phyloP scores from a whole-genome alignment of 2,797 vertebrate genomes.

The Cichlasoma orientale region DNA sequence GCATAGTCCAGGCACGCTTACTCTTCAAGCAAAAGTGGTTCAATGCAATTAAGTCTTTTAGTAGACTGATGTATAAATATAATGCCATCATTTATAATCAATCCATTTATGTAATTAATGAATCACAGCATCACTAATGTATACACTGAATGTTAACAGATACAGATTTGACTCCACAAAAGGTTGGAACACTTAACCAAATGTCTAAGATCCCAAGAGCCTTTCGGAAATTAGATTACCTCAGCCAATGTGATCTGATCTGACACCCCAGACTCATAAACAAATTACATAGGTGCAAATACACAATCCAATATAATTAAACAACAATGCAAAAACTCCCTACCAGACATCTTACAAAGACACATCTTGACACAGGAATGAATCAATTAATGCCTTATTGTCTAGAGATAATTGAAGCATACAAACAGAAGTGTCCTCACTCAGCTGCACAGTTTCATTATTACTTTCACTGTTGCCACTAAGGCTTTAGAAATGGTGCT shows the following conservation, averaged over 20 bases:
- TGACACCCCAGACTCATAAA: neutral
- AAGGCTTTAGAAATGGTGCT: neutral
- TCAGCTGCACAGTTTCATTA: neutral
- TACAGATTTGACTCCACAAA: neutral
- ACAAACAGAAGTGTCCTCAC: neutral
- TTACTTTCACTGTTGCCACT: neutral
- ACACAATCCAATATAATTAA: neutral
- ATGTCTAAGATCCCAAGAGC: neutral
- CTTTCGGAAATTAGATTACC: neutral
- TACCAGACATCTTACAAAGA: neutral
- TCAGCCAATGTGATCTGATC: neutral
- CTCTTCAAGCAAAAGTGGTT: neutral
- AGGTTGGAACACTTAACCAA: neutral
- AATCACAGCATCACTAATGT: neutral
- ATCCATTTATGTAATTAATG: neutral
- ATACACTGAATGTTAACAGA: neutral
- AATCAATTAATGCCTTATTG: constrained; percentile 23
- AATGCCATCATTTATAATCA: neutral
- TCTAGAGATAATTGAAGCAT: constrained; percentile 20
- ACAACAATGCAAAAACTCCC: neutral
- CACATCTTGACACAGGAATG: constrained; percentile 1
- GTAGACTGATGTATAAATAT: neutral
- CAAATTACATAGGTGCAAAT: neutral
- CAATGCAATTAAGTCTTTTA: neutral
- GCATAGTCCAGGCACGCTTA: neutral